Base-by-base conservation (phyloP, 2,797 vertebrate genomes). In the Danionella dracula region DNA sequence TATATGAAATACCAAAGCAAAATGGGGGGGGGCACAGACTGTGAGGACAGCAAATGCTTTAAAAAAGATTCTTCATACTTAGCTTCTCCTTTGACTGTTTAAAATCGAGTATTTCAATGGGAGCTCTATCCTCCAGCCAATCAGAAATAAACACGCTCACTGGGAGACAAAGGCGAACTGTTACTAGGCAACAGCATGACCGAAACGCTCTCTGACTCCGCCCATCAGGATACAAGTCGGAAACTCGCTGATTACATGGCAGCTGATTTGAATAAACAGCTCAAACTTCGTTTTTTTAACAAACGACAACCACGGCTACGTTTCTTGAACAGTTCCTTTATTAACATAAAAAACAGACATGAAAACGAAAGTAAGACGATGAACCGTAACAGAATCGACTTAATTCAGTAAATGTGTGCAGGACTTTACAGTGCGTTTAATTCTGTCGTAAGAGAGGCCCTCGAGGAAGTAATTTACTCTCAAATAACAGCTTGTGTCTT, bases 381-480 rank as follows among this genome's bases (percentile, higher is more conserved):
- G 8, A 27, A 35, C 50, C 51, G 44, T 66, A 62, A 63, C 49
- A 64, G 44, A 53, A 68, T 57, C 34, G 66, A 63, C 51, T 61
- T 34, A 42, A 35, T 53, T 21, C 59, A 66, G 29, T 35, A 11
- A 7, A 66, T 38, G 11, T 64, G 38, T 44, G 73, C 58, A 66
- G 21, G 44, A 32, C 35, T 66, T 78, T 80, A 73, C 85, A 84
- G 82, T 86, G 87, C 84, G 67, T 75, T 9, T 55, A 54, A 74
- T 76, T 68, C 56, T 63, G 65, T 31, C 53, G 27, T 27, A 41
- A 55, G 31, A 58, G 34, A 48, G 19, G 21, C 42, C 44, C 17
- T 60, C 62, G 37, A 46, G 20, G 4, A 53, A 13, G 34, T 68
- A 46, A 35, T 6, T 16, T 64, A 10, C 38, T 16, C 16, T 34